Conservation (phyloP, 2,888 invertebrate genomes). For the Sericinus montela region DNA sequence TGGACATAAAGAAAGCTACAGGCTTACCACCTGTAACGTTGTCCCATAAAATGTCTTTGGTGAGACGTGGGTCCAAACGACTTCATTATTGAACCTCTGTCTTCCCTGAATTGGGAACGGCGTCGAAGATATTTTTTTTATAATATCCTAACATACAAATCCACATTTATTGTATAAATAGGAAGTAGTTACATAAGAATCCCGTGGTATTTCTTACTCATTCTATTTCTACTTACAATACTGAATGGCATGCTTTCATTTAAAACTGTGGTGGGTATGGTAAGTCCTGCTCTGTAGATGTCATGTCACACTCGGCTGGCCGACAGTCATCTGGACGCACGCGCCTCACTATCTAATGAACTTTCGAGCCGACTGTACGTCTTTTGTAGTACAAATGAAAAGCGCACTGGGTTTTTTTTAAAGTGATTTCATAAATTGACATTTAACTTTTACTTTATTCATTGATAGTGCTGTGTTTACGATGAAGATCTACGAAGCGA, state of each 20-base stretch:
- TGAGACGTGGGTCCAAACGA: too few relatives aligned
- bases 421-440: constrained; percentile 1
- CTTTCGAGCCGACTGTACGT: constrained; percentile 51
- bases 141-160: too few relatives aligned
- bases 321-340: constrained; percentile 40
- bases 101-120: too few relatives aligned
- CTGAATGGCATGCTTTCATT: not conserved
- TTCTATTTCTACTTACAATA: too few relatives aligned
- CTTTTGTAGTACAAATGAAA: constrained; percentile 7
- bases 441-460: constrained; percentile 9
- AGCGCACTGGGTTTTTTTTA: not conserved
- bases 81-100: too few relatives aligned
- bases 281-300: constrained; percentile 39
- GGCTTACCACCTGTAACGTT: too few relatives aligned
- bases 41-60: too few relatives aligned
- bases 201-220: too few relatives aligned
- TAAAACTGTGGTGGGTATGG: constrained; percentile 22
- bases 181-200: too few relatives aligned
- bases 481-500: constrained; percentile 47
- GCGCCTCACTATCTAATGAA: constrained; percentile 39
- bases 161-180: too few relatives aligned
- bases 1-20: too few relatives aligned
- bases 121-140: too few relatives aligned
- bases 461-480: constrained; percentile 23
- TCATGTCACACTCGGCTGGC: constrained; percentile 44